These are phyloP conservation scores for Petroica traversi DNA, from an alignment of 2,113 vertebrate genomes.

Conservation along the genomic window DNA sequence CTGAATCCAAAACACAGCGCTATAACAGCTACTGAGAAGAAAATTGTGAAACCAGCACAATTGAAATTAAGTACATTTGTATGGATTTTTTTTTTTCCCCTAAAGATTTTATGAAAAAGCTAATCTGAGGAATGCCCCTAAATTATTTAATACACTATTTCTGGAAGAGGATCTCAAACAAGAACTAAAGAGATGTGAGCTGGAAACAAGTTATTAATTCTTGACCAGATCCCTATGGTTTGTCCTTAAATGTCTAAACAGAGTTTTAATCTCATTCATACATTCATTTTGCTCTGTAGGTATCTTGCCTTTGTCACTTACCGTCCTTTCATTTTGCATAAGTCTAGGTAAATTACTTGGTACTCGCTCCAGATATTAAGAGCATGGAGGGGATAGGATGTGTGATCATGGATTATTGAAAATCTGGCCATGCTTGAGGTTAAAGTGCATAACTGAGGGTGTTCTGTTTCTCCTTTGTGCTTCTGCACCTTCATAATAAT, in stretches of 20 bases:
- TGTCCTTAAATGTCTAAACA: background rate
- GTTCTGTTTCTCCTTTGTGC: background rate
- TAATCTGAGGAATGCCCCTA: background rate
- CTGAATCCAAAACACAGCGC: background rate
- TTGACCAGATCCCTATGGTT: background rate
- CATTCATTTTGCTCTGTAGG: background rate
- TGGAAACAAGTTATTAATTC: background rate
- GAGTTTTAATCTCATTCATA: background rate
- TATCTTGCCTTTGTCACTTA: background rate
- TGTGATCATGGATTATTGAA: background rate
- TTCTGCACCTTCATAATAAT: background rate
- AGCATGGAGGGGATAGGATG: background rate
- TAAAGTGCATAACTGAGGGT: background rate
- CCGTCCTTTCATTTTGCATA: background rate
- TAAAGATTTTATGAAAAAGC: background rate
- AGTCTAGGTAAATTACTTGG: background rate
- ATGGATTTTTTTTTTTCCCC: rapidly evolving
- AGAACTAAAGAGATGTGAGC: background rate
- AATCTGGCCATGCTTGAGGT: background rate
- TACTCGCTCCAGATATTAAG: background rate
- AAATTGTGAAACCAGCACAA: background rate
- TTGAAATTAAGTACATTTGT: background rate
- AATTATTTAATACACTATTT: background rate
- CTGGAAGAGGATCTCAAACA: background rate
- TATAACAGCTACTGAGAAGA: background rate